Evolutionary conservation across 1,140 invertebrate genomes (phyloP).

Genomic region (Lasaia peninsularis): DNA sequence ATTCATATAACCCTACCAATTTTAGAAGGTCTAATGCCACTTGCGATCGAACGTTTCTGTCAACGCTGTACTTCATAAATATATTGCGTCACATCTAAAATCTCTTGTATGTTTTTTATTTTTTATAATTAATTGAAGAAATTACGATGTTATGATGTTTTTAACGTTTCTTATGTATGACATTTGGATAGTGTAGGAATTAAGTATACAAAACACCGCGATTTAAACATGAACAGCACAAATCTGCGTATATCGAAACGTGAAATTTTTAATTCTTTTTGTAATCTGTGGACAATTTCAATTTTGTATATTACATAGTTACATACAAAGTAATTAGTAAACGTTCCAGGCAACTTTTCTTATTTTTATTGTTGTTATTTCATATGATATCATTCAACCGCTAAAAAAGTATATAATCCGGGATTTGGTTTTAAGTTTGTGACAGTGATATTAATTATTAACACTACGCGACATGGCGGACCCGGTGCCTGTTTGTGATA

Average conservation of each 20-base stretch:
- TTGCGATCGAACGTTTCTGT: background rate
- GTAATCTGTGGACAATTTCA: background rate
- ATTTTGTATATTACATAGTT: background rate
- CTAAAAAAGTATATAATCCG: too few relatives aligned
- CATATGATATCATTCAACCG: too few relatives aligned
- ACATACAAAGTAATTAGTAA: background rate
- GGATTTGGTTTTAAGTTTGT: background rate
- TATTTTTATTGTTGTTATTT: background rate
- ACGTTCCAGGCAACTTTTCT: background rate
- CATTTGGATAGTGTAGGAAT: background rate
- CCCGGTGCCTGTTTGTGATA: slow-evolving; percentile 50
- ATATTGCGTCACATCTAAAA: background rate
- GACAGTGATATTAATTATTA: slow-evolving; percentile 17
- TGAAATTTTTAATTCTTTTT: background rate
- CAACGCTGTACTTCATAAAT: background rate
- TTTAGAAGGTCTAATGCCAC: slow-evolving; percentile 33
- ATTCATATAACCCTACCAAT: slow-evolving; percentile 53
- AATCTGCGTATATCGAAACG: background rate
- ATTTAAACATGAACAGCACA: too few relatives aligned
- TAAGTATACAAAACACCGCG: background rate
- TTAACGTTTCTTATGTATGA: background rate
- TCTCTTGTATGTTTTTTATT: background rate
- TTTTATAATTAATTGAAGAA: too few relatives aligned
- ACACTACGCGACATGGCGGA: slow-evolving; percentile 53
- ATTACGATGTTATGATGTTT: too few relatives aligned